Conservation (phyloP, 2,113 vertebrate genomes). For the Pangasianodon gigas region DNA sequence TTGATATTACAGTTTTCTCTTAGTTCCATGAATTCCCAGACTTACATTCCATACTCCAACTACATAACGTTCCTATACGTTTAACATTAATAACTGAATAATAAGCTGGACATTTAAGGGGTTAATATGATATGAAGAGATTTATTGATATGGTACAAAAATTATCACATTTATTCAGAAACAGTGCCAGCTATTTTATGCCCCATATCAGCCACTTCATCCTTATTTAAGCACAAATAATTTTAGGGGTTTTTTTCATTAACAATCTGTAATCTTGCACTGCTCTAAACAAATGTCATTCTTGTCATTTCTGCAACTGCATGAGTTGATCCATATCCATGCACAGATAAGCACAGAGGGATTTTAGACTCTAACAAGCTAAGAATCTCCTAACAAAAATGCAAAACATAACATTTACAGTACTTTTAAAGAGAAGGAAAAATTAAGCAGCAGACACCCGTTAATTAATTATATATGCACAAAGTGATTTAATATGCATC, state of each 20-base stretch:
- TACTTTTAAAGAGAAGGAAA: background rate
- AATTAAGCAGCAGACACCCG: slow-evolving; percentile 1
- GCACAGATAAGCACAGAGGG: background rate
- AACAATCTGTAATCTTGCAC: background rate
- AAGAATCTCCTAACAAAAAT: background rate
- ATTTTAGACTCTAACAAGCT: background rate
- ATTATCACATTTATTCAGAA: background rate
- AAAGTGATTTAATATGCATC: slow-evolving; percentile 16
- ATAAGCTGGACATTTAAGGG: background rate
- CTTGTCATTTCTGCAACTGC: background rate
- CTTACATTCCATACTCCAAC: background rate
- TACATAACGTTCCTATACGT: background rate
- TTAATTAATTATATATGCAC: slow-evolving; percentile 11
- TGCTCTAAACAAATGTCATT: background rate
- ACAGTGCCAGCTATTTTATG: background rate
- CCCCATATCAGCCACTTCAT: background rate
- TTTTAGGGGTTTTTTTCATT: background rate
- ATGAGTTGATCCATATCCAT: background rate
- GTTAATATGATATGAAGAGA: background rate
- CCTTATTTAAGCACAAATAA: background rate
- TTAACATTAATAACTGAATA: background rate
- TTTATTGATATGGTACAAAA: background rate
- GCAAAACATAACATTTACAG: background rate
- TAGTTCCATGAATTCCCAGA: background rate
- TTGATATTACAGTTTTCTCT: background rate